A percentile compares a stretch with the other conserved stretches of the same genome.
Evolutionary conservation across 2,797 vertebrate genomes (phyloP).

Genomic region (Manis crassicaudata): DNA sequence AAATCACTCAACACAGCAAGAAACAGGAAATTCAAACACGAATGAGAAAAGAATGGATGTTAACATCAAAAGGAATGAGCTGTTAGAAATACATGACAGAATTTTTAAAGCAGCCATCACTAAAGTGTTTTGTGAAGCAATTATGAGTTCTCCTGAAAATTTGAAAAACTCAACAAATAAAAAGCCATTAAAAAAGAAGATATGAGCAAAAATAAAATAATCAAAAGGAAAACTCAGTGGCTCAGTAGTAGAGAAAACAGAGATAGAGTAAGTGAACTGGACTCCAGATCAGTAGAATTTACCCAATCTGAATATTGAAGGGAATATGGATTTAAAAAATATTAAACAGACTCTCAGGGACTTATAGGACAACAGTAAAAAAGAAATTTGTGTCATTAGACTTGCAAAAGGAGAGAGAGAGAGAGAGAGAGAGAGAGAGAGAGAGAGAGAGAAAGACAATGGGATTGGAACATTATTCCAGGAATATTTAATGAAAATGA

Average conservation of each 20-base stretch:
- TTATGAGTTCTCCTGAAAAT: slow-evolving; percentile 22
- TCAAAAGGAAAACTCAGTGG: neutral
- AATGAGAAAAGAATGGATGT: neutral
- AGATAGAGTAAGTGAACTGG: neutral
- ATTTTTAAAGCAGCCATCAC: neutral
- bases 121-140: slow-evolving; percentile 3
- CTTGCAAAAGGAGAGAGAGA: neutral
- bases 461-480: neutral
- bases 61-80: neutral
- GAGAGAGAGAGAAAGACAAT: neutral
- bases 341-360: neutral
- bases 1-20: neutral
- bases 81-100: slow-evolving; percentile 26
- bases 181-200: neutral
- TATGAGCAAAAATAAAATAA: neutral
- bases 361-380: neutral
- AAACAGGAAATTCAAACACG: slow-evolving; percentile 5
- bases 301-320: neutral
- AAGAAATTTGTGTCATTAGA: neutral
- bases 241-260: neutral
- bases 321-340: slow-evolving; percentile 6
- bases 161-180: slow-evolving; percentile 8
- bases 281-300: neutral
- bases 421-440: neutral
- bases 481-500: neutral